These are phyloP conservation scores for Aptenodytes forsteri DNA, from an alignment of 2,113 vertebrate genomes.

Conservation along the genomic window DNA sequence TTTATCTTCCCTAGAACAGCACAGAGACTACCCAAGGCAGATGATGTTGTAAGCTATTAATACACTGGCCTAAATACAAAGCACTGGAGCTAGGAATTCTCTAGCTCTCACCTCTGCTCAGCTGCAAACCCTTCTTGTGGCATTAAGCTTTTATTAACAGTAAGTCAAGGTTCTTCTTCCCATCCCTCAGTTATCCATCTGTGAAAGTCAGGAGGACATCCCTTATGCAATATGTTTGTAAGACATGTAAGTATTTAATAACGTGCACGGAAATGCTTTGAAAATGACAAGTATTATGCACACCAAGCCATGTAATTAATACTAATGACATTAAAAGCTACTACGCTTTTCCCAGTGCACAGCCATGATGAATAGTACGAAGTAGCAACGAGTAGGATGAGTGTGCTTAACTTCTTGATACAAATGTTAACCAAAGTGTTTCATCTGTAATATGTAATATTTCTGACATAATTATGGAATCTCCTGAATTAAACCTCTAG, in stretches of 20 bases:
- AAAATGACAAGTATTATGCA: neutral
- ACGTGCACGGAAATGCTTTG: neutral
- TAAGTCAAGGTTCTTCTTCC: neutral
- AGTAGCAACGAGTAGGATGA: neutral
- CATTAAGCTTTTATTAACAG: neutral
- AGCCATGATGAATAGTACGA: neutral
- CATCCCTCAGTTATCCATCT: neutral
- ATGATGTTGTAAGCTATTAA: conserved; percentile 15
- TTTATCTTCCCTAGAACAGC: neutral
- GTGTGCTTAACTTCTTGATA: neutral
- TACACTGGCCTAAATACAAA: conserved; percentile 42
- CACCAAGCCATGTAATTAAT: neutral
- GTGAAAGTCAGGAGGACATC: neutral
- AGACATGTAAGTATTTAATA: neutral
- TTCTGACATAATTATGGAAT: neutral
- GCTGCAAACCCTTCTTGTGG: neutral
- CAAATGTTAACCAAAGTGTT: neutral
- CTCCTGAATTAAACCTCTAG: neutral
- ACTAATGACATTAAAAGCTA: neutral
- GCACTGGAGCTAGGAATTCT: conserved; percentile 3
- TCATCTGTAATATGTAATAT: neutral
- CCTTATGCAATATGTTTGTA: neutral
- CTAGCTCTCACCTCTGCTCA: conserved; percentile 12
- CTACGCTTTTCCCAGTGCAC: neutral
- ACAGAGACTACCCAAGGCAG: neutral